Evolutionary conservation across 2,113 vertebrate genomes (phyloP).

Genomic region (Charadrius vociferus): DNA sequence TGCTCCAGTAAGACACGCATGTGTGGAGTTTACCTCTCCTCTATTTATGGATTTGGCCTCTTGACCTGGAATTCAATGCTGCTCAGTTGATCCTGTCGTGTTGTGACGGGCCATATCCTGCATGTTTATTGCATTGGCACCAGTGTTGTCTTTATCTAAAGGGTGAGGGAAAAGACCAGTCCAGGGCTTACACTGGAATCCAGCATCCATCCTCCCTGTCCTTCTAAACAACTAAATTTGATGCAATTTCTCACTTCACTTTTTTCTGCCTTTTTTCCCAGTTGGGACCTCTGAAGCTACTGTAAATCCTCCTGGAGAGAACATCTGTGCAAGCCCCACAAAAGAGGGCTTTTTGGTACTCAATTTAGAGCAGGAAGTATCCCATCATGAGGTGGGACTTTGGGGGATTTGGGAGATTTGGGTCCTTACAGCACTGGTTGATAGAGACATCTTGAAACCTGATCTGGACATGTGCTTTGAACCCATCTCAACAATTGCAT

Average conservation of each 20-base stretch:
- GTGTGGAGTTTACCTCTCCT: conserved; percentile 48
- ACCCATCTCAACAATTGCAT: not conserved
- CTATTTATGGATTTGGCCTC: conserved; percentile 65
- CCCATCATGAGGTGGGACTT: not conserved
- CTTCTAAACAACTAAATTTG: not conserved
- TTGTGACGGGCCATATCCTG: conserved; percentile 30
- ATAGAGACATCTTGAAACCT: not conserved
- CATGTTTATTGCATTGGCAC: conserved; percentile 23
- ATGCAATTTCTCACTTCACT: rapidly evolving
- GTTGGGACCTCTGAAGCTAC: not conserved
- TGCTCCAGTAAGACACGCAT: conserved; percentile 16
- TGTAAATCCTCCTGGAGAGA: not conserved
- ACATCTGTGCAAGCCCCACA: not conserved
- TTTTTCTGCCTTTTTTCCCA: not conserved
- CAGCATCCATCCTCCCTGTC: not conserved
- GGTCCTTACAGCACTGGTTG: not conserved
- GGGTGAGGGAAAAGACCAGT: not conserved
- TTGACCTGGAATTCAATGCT: conserved; percentile 53
- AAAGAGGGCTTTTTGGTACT: not conserved
- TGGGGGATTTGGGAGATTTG: not conserved
- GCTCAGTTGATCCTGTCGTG: not conserved
- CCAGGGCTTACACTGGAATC: not conserved
- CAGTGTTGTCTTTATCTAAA: not conserved
- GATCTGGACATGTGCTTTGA: not conserved
- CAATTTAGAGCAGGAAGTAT: not conserved